These are phyloP conservation scores for Glyphotaelius pellucidus DNA, from an alignment of 2,888 invertebrate genomes.

Conservation along the genomic window DNA sequence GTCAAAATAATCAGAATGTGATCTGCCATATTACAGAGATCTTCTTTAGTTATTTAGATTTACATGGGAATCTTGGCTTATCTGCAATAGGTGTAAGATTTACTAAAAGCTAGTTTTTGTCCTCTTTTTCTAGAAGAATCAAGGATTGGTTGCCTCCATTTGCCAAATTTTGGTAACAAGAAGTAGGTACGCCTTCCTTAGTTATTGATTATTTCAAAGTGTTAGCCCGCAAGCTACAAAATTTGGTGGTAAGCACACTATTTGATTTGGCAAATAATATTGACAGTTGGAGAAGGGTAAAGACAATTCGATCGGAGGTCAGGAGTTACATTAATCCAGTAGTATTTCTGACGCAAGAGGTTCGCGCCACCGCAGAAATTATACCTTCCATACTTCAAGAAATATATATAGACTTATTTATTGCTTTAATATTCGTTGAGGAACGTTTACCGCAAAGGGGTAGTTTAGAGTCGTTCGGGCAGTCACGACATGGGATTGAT, in stretches of 20 bases:
- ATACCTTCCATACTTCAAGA: neutral
- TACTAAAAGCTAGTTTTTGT: neutral
- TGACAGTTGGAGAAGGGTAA: neutral
- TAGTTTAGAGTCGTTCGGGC: slow-evolving; percentile 5
- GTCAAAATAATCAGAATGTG: slow-evolving; percentile 27
- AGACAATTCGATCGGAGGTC: neutral
- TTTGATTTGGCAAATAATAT: neutral
- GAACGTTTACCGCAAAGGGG: slow-evolving; percentile 12
- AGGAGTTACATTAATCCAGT: neutral
- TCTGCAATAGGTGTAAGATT: neutral
- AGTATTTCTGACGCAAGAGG: neutral
- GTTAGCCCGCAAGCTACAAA: neutral
- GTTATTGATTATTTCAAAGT: neutral
- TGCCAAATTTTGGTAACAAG: neutral
- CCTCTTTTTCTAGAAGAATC: neutral
- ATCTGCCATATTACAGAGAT: slow-evolving; percentile 3
- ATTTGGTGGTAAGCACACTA: neutral
- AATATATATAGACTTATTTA: neutral
- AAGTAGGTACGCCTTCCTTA: neutral
- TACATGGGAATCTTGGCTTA: neutral
- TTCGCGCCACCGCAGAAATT: neutral
- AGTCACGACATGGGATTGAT: slow-evolving; percentile 58
- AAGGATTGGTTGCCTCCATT: neutral
- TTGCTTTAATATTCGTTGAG: slow-evolving; percentile 6
- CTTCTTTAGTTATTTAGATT: neutral